Evolutionary conservation across 2,888 invertebrate genomes (phyloP).

Genomic region (Acronicta aceris): DNA sequence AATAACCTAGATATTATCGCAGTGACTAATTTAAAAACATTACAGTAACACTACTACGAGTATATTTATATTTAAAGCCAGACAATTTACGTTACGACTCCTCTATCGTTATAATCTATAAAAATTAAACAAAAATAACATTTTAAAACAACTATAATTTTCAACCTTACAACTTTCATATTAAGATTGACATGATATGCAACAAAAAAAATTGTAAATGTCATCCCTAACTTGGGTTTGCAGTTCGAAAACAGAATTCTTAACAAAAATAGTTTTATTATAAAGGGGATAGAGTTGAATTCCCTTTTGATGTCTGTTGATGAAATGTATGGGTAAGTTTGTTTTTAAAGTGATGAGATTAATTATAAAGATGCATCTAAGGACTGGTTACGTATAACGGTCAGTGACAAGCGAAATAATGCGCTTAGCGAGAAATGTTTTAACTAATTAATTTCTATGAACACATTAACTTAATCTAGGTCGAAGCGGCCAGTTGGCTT

Average conservation of each 20-base stretch:
- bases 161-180: slow-evolving; percentile 58
- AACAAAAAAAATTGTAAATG: slow-evolving; percentile 54
- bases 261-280: slow-evolving; percentile 7
- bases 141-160: slow-evolving; percentile 52
- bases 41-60: slow-evolving; percentile 45
- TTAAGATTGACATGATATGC: slow-evolving; percentile 60
- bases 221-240: slow-evolving; percentile 24
- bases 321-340: slow-evolving; percentile 32
- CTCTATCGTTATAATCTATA: slow-evolving; percentile 68
- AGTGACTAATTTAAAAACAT: slow-evolving; percentile 45
- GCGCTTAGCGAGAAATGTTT: slow-evolving; percentile 64
- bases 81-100: slow-evolving; percentile 68
- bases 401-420: slow-evolving; percentile 69
- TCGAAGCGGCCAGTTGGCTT: slow-evolving; percentile 44
- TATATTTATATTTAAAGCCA: slow-evolving; percentile 53
- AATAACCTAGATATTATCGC: slow-evolving; percentile 35
- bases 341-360: slow-evolving; percentile 76
- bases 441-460: slow-evolving; percentile 66
- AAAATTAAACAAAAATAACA: slow-evolving; percentile 59
- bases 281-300: slow-evolving; percentile 29
- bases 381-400: slow-evolving; percentile 72
- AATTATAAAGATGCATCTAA: slow-evolving; percentile 83
- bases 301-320: slow-evolving; percentile 13
- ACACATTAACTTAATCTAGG: slow-evolving; percentile 62
- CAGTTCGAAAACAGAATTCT: slow-evolving; percentile 11